phyloP scores from a whole-genome alignment of 2,888 invertebrate genomes.

The Stenoptilia bipunctidactyla region DNA sequence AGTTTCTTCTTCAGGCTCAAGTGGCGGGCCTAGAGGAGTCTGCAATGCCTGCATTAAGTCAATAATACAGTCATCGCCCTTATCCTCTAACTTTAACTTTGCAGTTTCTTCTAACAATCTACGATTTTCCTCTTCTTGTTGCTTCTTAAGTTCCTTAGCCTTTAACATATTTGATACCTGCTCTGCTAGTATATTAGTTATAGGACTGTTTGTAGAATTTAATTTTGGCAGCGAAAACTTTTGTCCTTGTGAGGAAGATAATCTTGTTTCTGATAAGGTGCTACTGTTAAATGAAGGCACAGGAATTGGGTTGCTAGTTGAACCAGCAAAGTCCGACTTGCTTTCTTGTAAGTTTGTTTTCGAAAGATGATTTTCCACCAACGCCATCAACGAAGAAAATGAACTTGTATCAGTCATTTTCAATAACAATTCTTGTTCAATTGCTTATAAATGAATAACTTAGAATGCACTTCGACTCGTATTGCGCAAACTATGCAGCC shows the following conservation, averaged over 20 bases:
- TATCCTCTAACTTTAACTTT: conserved; percentile 25
- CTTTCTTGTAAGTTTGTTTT: conserved; percentile 32
- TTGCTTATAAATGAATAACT: too few relatives aligned
- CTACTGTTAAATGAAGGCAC: conserved; percentile 19
- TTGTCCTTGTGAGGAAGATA: conserved; percentile 24
- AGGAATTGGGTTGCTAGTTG: conserved; percentile 18
- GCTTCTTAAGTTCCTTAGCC: conserved; percentile 37
- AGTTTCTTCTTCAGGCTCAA: conserved; percentile 13
- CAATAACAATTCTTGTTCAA: too few relatives aligned
- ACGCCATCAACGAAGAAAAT: conserved; percentile 42
- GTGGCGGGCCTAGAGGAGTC: conserved; percentile 17
- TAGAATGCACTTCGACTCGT: too few relatives aligned
- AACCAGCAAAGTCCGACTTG: conserved; percentile 19
- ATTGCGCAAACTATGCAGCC: too few relatives aligned
- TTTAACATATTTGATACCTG: conserved; percentile 53
- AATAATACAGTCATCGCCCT: conserved; percentile 31
- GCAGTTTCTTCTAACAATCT: conserved; percentile 29
- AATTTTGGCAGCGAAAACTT: conserved; percentile 35
- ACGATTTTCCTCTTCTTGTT: conserved; percentile 30
- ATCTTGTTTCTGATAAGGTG: conserved; percentile 28
- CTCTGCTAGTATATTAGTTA: conserved; percentile 32
- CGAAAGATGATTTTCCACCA: conserved; percentile 53
- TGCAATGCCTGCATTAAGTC: conserved; percentile 43
- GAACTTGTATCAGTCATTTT: conserved; percentile 44
- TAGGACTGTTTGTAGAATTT: conserved; percentile 27